phyloP scores from a whole-genome alignment of 2,888 invertebrate species.

The Eudasyphora cyanicolor region DNA sequence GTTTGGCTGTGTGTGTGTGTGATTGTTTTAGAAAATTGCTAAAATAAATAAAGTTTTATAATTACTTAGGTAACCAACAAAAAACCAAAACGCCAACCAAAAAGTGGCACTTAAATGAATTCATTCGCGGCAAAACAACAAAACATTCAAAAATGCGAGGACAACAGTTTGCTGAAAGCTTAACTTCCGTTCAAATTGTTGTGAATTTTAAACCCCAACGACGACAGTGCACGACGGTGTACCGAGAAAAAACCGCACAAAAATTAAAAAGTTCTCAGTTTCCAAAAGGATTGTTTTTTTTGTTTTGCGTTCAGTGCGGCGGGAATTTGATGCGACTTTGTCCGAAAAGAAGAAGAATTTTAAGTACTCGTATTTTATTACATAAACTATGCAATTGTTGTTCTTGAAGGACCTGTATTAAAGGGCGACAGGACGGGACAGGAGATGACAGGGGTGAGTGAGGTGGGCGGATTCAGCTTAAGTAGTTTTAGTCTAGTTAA shows the following conservation, averaged over 20 bases:
- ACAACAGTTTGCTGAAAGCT: constrained; percentile 59
- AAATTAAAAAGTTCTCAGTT: constrained; percentile 20
- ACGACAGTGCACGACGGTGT: not conserved
- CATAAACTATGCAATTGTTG: constrained; percentile 31
- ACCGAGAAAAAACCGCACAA: not conserved
- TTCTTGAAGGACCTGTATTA: not conserved
- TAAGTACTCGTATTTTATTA: constrained; percentile 33
- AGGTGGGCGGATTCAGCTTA: not conserved
- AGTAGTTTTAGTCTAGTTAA: constrained; percentile 23
- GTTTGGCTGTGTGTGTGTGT: constrained; percentile 28
- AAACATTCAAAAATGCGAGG: constrained; percentile 38
- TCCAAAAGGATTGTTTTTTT: constrained; percentile 32
- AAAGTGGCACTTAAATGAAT: constrained; percentile 53
- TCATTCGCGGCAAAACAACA: constrained; percentile 27
- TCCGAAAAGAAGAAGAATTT: constrained; percentile 27
- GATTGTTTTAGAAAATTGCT: constrained; percentile 45
- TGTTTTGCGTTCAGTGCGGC: constrained; percentile 18
- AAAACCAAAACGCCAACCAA: not conserved
- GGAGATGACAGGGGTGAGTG: not conserved
- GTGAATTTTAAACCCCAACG: constrained; percentile 42
- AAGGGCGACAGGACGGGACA: not conserved
- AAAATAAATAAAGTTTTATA: constrained; percentile 64
- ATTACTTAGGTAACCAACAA: constrained; percentile 45
- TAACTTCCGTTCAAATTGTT: constrained; percentile 62
- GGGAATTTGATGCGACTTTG: constrained; percentile 35